Base-by-base conservation (phyloP, 2,797 vertebrate species). In the Prunella strophiata region DNA sequence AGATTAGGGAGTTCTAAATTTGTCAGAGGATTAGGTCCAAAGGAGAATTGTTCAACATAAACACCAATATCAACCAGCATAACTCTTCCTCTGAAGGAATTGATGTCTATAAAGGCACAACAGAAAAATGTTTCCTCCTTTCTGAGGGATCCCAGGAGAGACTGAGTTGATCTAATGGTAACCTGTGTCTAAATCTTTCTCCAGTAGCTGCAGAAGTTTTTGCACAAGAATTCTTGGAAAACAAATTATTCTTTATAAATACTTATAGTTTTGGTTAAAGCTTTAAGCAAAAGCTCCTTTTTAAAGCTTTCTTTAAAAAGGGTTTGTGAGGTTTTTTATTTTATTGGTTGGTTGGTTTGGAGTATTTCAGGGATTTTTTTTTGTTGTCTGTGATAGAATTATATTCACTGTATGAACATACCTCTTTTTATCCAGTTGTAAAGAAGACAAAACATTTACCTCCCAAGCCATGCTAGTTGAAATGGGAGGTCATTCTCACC, bases 341-440 rank as follows among this genome's bases (percentile, higher is more conserved):
- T 57, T 48, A 14, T 40, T 67, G 10, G 2, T 51, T 32, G 5
- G 4, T 10, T 32, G 30, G 2, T 57, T 82, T 57, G 5, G 7
- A 22, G 7, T 7, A 42, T 62, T 38, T 52, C 0, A 0, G 4
- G 16, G 2, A 1, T 23, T 2, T 4, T 11, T 14, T 57, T 17
- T 20, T 58, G 2, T 27, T 58, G 16, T 8, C 6, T 48, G 11
- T 12, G 13, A 5, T 54, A 48, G 12, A 47, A 52, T 72, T 88
- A 40, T 32, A 72, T 42, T 58, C 16, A 48, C 11, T 63, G 8
- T 67, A 52, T 45, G 22, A 80, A 55, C 9, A 42, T 55, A 21
- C 3, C 8, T 54, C 23, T 66, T 78, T 85, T 55, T 59, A 73
- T 42, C 10, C 23, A 27, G 3, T 68, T 68, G 7, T 45, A 45